Percentiles rank a stretch among this genome's conserved stretches.
phyloP scores from a whole-genome alignment of 2,888 invertebrate genomes.

The Catocala sponsa region DNA sequence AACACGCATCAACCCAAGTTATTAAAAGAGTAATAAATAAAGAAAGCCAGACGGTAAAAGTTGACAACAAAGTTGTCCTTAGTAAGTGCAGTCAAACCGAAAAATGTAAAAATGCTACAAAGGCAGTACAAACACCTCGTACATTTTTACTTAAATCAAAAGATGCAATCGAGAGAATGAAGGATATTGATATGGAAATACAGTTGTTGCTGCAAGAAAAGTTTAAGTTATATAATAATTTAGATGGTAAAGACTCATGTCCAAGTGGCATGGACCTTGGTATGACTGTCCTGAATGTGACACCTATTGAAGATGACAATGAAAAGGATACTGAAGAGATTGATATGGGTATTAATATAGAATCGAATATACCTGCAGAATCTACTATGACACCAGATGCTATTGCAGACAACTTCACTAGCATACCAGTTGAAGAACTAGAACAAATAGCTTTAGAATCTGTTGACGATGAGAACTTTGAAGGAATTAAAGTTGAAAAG shows the following conservation, averaged over 20 bases:
- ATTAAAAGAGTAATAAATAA: slow-evolving; percentile 59
- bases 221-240: slow-evolving; percentile 85
- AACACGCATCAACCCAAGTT: slow-evolving; percentile 64
- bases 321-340: slow-evolving; percentile 22
- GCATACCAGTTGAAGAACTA: slow-evolving; percentile 78
- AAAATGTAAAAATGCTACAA: slow-evolving; percentile 52
- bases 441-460: slow-evolving; percentile 77
- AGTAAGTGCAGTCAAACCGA: slow-evolving; percentile 67
- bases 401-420: slow-evolving; percentile 77
- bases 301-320: slow-evolving; percentile 51
- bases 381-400: slow-evolving; percentile 60
- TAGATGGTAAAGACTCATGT: slow-evolving; percentile 73
- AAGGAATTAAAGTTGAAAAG: slow-evolving; percentile 47
- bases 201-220: slow-evolving; percentile 88
- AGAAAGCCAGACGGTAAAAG: slow-evolving; percentile 65
- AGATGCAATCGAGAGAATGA: slow-evolving; percentile 86
- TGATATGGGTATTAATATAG: slow-evolving; percentile 8
- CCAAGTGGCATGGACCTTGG: slow-evolving; percentile 70
- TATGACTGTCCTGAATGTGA: slow-evolving; percentile 79
- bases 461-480: slow-evolving; percentile 53
- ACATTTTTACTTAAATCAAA: slow-evolving; percentile 46
- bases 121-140: slow-evolving; percentile 70
- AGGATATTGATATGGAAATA: slow-evolving; percentile 89
- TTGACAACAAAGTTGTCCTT: slow-evolving; percentile 46
- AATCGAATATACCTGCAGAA: slow-evolving; percentile 15